Base-by-base conservation (phyloP, 2,888 invertebrate species). In the Synergus laeviventris region DNA sequence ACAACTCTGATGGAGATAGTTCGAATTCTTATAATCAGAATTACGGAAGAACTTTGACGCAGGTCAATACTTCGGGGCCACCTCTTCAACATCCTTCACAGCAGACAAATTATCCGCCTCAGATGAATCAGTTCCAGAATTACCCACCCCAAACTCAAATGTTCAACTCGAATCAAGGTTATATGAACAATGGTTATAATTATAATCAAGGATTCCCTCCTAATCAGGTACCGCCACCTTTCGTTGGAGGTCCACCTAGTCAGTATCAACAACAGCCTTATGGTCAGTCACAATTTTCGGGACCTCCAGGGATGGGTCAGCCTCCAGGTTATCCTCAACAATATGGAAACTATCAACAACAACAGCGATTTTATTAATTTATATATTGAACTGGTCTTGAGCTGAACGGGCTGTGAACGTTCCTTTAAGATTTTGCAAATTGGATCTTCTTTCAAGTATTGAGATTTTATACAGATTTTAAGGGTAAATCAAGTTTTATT, bases 161-260 rank as follows among this genome's bases (percentile, higher is more conserved):
- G 38, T 89, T 86, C 38, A 77, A 83, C 42, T 79, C 80, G 76
- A 84, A 85, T 79, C 78, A 86, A 12, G 83, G 82, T 36, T 90
- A 87, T 74, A 84, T 89, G 81, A 89, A 90, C 76, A 90, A 90
- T 76, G 88, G 90, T 21, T 91, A 90, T 59, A 86, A 86, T 76
- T 89, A 89, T 64, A 86, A 86, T 75, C 90, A 86, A 74, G 81
- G 86, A 12, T 89, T 87, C 70, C 74, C 76, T 16, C 45, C 75
- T 0, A 86, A 83, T 84, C 89, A 86, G 77, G 76, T 79, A 56
- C 88, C 86, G 45, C 18, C 54, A 54, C n/a, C 54, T 2, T 88
- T 87, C 66, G 81, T 79, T 74, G 83, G 81, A 42, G 79, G 84
- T 73, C 79, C 81, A 7, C 75, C 83, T 12, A 36, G 62, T 42